phyloP scores from a whole-genome alignment of 2,888 invertebrate species.

The Ochlodes sylvanus region DNA sequence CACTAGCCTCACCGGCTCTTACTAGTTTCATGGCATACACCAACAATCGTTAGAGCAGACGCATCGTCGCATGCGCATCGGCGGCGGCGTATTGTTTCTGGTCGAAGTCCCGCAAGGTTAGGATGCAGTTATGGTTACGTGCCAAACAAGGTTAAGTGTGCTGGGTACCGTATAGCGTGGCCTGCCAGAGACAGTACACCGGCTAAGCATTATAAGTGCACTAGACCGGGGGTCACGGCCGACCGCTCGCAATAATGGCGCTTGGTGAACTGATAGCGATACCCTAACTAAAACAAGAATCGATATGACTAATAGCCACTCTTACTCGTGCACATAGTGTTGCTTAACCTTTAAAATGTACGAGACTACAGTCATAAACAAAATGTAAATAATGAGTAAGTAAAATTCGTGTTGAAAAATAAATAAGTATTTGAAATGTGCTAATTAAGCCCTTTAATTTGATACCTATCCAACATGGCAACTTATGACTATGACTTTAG shows the following conservation, averaged over 20 bases:
- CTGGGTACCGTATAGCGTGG: slow-evolving; percentile 55
- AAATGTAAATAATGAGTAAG: too few relatives aligned
- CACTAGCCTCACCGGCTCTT: not conserved
- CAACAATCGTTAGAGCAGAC: slow-evolving; percentile 2
- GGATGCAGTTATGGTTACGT: slow-evolving; percentile 46
- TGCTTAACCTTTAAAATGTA: slow-evolving; percentile 30
- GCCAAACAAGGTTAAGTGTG: slow-evolving; percentile 74
- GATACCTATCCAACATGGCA: too few relatives aligned
- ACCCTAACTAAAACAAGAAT: slow-evolving; percentile 35
- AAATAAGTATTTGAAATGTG: too few relatives aligned
- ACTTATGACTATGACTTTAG: too few relatives aligned
- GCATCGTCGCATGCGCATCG: slow-evolving; percentile 24
- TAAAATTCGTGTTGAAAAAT: too few relatives aligned
- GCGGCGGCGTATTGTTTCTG: slow-evolving; percentile 39
- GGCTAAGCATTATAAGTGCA: slow-evolving; percentile 63
- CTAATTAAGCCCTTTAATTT: too few relatives aligned
- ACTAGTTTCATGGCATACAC: not conserved
- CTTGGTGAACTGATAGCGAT: slow-evolving; percentile 51
- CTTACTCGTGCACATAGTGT: slow-evolving; percentile 14
- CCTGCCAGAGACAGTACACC: slow-evolving; percentile 58
- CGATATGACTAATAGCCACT: slow-evolving; percentile 55
- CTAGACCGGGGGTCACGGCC: slow-evolving; percentile 70
- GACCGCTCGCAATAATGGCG: slow-evolving; percentile 68
- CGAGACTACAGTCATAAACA: slow-evolving; percentile 4
- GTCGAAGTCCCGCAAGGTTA: slow-evolving; percentile 45